Evolutionary conservation across 2,113 vertebrate genomes (phyloP), one percentile per base, ranked within the genome.

Genomic region (Mellivora capensis): DNA sequence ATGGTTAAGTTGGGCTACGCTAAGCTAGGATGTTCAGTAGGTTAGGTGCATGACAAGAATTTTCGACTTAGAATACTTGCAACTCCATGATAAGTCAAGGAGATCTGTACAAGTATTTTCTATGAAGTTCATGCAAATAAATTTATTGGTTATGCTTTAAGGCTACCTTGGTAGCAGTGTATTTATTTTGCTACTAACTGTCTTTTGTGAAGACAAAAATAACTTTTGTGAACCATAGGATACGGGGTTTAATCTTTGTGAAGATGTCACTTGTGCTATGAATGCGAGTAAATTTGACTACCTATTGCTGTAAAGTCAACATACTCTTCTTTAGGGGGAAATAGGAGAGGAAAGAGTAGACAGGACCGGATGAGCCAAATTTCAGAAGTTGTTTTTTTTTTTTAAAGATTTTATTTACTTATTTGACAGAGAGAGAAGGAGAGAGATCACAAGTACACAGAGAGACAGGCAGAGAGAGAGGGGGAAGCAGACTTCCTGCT

Each of bases 331-430:
- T 77, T 62, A 25, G 15, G 6, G 5, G 21, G 23, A 67, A 47
- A 83, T 37, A 6, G 7, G 15, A 83, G 27, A 90, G 44, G 89
- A 92, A 72, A 92, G 23, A 6, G 25, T 77, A 76, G 37, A 81
- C 12, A 44, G 31, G 1, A 42, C 44, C 37, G 83, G 23, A 47
- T 67, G 9, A 64, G 52, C 81, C 18, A 23, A 83, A 87, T 83
- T 89, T 83, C 95, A 76, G 18, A 91, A 37, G 27, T 79, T 95
- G n/a, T n/a, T n/a, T n/a, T n/a, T n/a, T n/a, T n/a, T n/a, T n/a
- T n/a, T n/a, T n/a, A n/a, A n/a, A n/a, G n/a, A n/a, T n/a, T n/a
- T n/a, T n/a, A n/a, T n/a, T n/a, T n/a, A n/a, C n/a, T n/a, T n/a
- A n/a, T n/a, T n/a, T n/a, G n/a, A n/a, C n/a, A n/a, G n/a, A n/a